Conservation (phyloP, 2,888 invertebrate genomes). For the Priocnemis perturbator region DNA sequence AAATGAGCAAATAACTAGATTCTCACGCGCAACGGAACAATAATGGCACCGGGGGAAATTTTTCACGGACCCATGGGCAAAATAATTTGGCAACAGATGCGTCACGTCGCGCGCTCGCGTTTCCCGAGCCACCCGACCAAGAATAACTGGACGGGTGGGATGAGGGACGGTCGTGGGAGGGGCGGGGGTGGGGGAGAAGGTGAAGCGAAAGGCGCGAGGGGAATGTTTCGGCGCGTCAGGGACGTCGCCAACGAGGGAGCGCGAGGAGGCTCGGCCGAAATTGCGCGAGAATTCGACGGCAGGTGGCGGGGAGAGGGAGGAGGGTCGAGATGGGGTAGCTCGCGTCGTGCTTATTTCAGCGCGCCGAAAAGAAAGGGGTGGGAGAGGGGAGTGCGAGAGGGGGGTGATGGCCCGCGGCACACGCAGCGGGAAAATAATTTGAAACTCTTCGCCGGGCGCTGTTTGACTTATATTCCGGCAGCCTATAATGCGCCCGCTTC, state of each 20-base stretch:
- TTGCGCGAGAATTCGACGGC: no score
- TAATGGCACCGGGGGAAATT: constrained; percentile 71
- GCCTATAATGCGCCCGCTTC: neutral
- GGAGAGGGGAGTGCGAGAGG: no score
- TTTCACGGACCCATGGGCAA: constrained; percentile 74
- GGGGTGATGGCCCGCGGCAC: no score
- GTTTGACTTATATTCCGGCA: neutral
- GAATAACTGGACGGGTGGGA: constrained; percentile 63
- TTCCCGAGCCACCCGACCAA: constrained; percentile 73
- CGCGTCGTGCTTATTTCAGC: no score
- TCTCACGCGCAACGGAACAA: constrained; percentile 71
- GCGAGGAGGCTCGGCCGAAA: neutral
- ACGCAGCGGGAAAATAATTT: neutral
- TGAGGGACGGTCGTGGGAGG: constrained; percentile 12
- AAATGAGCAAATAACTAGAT: constrained; percentile 72
- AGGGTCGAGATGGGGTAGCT: no score
- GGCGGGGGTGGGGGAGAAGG: neutral
- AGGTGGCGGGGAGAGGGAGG: no score
- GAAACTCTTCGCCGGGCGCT: constrained; percentile 4
- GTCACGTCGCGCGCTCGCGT: constrained; percentile 65
- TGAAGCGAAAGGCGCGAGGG: neutral
- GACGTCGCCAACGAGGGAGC: no score
- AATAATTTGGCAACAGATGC: constrained; percentile 76
- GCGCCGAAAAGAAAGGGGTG: no score
- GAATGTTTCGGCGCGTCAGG: neutral